Base-by-base conservation (phyloP, 2,888 invertebrate species). In the Psylliodes chrysocephalus region DNA sequence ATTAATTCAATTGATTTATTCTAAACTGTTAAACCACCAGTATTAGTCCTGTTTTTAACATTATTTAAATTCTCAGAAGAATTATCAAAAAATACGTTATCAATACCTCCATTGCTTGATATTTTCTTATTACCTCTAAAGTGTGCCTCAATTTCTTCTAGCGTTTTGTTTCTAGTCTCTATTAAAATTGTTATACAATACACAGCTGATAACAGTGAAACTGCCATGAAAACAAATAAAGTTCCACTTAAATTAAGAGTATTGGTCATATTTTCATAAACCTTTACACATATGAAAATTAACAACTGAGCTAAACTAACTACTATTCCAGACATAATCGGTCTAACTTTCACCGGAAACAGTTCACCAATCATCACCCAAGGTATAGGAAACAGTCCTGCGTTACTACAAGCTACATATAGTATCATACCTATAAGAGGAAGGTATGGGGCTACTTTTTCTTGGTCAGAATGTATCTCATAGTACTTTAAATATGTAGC, bases 311-410 rank as follows among this genome's bases (percentile, higher is more conserved):
- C 91, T 53, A 91, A 86, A 60, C 90, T 89, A 0, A 90, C 87
- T 0, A 91, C 90, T 0, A 90, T 81, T 0, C 91, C 91, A 0
- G 89, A 88, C 86, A 90, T 87, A 0, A 90, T 86, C 0, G 91
- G 89, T 69, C 91, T 82, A 1, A 90, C 89, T 61, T 87, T 85
- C 66, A 90, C 83, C 1, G 91, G 90, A 72, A 90, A 91, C 42
- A 91, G 76, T 74, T 91, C 91, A 0, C 90, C 90, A 0, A 89
- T 90, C 87, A 91, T 88, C 19, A 91, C 88, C 90, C 91, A 91
- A 0, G 91, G 91, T 3, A 91, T 82, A 18, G 91, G 91, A 0
- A 91, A 79, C 79, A 90, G 90, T 0, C 91, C 91, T 1, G 90
- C 85, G 91, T 91, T 91, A 65, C 90, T 90, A 73, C 89, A 89